Base-by-base conservation (phyloP, 2,888 invertebrate species). In the Philhelius pedissequus region DNA sequence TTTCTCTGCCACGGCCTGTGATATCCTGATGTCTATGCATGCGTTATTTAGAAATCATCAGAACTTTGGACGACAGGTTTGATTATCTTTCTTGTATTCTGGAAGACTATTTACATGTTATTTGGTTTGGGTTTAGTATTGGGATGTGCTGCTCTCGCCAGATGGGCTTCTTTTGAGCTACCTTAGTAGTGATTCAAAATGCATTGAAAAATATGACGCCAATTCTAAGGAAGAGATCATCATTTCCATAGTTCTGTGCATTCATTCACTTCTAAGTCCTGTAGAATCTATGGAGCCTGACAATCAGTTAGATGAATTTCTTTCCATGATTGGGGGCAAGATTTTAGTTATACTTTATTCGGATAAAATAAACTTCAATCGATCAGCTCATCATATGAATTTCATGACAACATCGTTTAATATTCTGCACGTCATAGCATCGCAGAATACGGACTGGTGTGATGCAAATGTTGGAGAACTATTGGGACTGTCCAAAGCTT, bases 401-500 rank as follows among this genome's bases (percentile, higher is more conserved):
- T 86, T 86, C 8, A 62, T 87, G 45, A 87, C 86, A 0, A 83
- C 87, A 0, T 74, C 86, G 1, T 48, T 88, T 9, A 86, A 86
- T 50, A 66, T 86, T 11, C 75, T 87, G 5, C 68, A 86, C 22
- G 71, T 84, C 76, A 89, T 92, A 8, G 87, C 91, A 20, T 74
- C 86, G 0, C 88, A 89, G 82, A 87, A 89, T 82, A 84, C 87
- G n/a, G 88, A 89, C 3, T 91, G 89, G 86, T 87, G 90, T 3
- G 87, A 88, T n/a, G 86, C 88, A 40, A 88, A 91, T 70, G 74
- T 92, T n/a, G 93, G 94, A 54, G 92, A 93, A 86, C 89, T 94
- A 8, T 91, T 95, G 86, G 94, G 94, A 1, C 92, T 94, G 54
- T 92, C 93, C 68, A 92, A 92, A 79, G 90, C 93, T 79, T 94